Conservation (phyloP, 2,113 vertebrate species). For the Dipodomys ordii region DNA sequence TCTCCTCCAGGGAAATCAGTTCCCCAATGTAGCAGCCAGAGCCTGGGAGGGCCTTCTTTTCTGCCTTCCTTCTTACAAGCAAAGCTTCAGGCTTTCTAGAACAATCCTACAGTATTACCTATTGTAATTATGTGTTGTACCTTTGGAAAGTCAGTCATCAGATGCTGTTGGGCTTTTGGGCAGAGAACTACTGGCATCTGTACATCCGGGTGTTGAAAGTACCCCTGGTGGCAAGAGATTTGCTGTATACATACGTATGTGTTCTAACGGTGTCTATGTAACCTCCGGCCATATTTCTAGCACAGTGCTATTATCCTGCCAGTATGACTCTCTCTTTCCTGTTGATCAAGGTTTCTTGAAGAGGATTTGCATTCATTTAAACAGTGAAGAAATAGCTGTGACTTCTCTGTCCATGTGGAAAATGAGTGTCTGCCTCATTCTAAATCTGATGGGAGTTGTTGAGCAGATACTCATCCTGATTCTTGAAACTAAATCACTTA, state of each 20-base stretch:
- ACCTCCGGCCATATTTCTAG: background rate
- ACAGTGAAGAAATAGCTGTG: background rate
- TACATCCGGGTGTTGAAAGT: background rate
- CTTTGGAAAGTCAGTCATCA: background rate
- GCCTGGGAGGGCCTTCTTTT: background rate
- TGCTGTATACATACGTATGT: too few relatives aligned
- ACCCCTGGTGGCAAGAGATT: too few relatives aligned
- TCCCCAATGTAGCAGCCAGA: background rate
- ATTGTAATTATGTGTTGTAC: fast-evolving
- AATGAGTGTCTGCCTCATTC: background rate
- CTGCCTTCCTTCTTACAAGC: background rate
- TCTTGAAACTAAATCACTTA: background rate
- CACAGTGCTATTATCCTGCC: background rate
- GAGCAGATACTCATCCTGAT: background rate
- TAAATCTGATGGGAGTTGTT: background rate
- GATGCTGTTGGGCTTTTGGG: background rate
- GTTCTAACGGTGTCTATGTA: background rate
- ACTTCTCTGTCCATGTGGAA: background rate
- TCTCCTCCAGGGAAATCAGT: background rate
- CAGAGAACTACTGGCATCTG: background rate
- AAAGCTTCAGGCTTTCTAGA: background rate
- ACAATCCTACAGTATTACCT: too few relatives aligned
- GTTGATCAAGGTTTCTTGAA: background rate
- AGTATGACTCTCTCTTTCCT: background rate
- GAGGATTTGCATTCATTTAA: background rate